Evolutionary conservation across 2,888 invertebrate genomes (phyloP).

Genomic region (Oeneis ivallda): DNA sequence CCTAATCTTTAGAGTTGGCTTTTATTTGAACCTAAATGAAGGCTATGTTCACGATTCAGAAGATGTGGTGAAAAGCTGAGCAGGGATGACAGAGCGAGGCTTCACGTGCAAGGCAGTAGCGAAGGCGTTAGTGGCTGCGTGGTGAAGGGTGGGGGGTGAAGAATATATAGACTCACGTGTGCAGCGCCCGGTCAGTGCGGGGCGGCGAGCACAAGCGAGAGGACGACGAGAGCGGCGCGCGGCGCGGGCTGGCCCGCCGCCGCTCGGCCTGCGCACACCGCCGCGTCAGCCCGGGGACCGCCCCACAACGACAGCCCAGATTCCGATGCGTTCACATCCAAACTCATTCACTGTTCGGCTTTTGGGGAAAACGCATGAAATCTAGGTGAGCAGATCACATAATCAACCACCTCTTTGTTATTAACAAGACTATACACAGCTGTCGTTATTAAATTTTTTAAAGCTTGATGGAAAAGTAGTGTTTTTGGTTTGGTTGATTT

Average conservation of each 20-base stretch:
- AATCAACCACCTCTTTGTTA: constrained; percentile 25
- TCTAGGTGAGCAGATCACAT: constrained; percentile 28
- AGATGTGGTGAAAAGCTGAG: constrained; percentile 28
- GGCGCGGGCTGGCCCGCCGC: constrained; percentile 65
- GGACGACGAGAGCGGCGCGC: constrained; percentile 65
- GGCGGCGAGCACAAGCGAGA: constrained; percentile 71
- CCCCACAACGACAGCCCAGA: constrained; percentile 36
- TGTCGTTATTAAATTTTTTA: background rate
- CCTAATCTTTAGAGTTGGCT: no score
- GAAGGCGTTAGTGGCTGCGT: constrained; percentile 41
- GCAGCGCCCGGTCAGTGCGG: constrained; percentile 76
- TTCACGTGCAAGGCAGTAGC: constrained; percentile 35
- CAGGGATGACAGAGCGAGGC: constrained; percentile 22
- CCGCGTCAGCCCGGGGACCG: constrained; percentile 51
- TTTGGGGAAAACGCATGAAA: constrained; percentile 29
- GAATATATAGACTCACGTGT: constrained; percentile 68
- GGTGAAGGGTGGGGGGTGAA: constrained; percentile 40
- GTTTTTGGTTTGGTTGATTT: constrained; percentile 31
- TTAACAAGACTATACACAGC: background rate
- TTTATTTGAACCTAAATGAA: background rate
- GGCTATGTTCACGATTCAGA: constrained; percentile 15
- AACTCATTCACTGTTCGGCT: background rate
- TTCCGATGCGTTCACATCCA: constrained; percentile 36
- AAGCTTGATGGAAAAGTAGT: background rate
- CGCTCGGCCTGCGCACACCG: constrained; percentile 74